Base-by-base conservation (phyloP, 2,888 invertebrate genomes). In the Palloptera scutellata region DNA sequence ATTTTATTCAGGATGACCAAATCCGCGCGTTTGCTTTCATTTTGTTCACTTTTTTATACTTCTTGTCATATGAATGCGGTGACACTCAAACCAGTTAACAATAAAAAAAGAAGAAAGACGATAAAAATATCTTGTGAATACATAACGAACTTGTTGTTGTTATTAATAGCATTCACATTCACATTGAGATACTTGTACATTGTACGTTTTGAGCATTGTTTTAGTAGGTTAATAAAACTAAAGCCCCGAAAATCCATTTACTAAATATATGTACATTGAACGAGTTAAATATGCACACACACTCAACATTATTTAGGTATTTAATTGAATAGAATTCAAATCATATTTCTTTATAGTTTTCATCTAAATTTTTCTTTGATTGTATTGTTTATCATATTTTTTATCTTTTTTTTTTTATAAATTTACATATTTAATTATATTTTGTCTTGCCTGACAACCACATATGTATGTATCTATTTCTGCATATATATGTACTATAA, bases 381-480 rank as follows among this genome's bases (percentile, higher is more conserved):
- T 17, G 51, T 17, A 9, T 41, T 52, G 30, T 13, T 60, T 60
- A 4, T 30, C 2, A 4, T 51, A n/a, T 20, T 60, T 60, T 48
- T 60, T 48, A 51, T 48, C 20, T 60, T 40, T 60, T 60, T 30
- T 40, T 60, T 60, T 61, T 19, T 41, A 61, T 41, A 52, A 12
- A 41, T 15, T 40, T 15, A 10, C 19, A 52, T 61, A 52, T 40
- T 52, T 61, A 52, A 13, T 52, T 41, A 41, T 41, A 12, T 40
- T 30, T 30, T 15, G 5, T 41, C 13, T 1, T 61, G 17, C 52
- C 17, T 52, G 17, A 12, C 6, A 43, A 19, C 13, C 11, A 17
- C 41, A 58, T 42, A 41, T 0, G 15, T 42, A 58, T 0, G 15
- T 42, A 58, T 0, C n/a, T 41, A 57, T 2, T 9, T 57, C 1